Base-by-base conservation (phyloP, 53 echinoderm and acorn worm species). In the Temnopleurus reevesii region DNA sequence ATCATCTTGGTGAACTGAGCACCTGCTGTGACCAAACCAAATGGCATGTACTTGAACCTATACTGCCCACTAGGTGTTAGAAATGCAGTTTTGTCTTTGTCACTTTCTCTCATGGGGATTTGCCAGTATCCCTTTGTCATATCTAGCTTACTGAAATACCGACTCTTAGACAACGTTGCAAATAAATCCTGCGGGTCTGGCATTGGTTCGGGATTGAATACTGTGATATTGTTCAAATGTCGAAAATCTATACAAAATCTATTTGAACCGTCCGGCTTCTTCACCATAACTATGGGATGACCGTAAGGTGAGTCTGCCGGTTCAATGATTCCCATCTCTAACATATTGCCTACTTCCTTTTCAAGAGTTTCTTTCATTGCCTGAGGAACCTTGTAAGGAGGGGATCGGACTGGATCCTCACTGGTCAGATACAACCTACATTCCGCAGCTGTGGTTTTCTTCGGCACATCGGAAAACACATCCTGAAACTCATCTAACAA, bases 21-120 rank as follows among this genome's bases (percentile, higher is more conserved):
- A 3, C 91, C 90, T 27, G 91, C 83, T 23, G 90, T 95, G 0
- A 95, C 95, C 31, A 95, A 31, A 43, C 95, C 93, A 82, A 93
- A 95, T 19, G 95, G 95, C 95, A 95, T 95, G 5, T 82, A 83
- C 43, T 84, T 81, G 41, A 95, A 95, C 77, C 84, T 45, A 86
- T 92, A 94, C 25, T 91, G 85, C 18, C 94, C 92, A 0, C 46
- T 53, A 33, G 88, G 90, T 3, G 92, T 92, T 30, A 92, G 46
- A 77, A 94, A 94, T 2, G 89, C 66, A 0, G 92, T 91, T 36
- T 92, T 90, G 71, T 90, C 89, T 54, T 92, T 92, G 8, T 91
- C 88, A 10, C 21, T 25, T 15, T 90, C 91, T 28, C 90, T 46
- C 86, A 92, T 90, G 19, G 84, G 92, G 26, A 92, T 92, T 28